Evolutionary conservation across 2,888 invertebrate species (phyloP), one percentile per base, ranked within the genome.

Genomic region (Pycnomerus fuliginosus): DNA sequence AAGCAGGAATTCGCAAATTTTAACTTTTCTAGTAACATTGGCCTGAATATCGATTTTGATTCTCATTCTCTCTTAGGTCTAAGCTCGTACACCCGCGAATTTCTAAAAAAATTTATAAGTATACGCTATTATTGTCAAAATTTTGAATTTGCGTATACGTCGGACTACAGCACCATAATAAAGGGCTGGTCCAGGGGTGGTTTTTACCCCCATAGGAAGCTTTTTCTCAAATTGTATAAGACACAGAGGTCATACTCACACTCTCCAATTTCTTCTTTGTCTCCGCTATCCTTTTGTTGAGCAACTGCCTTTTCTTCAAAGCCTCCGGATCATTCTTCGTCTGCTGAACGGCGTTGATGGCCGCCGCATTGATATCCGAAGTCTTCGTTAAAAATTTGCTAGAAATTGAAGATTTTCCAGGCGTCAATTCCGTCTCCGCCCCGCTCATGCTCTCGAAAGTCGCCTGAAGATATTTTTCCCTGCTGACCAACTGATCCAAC

Each of bases 201-300:
- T n/a, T n/a, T n/a, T n/a, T n/a, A n/a, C n/a, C n/a, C n/a, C n/a
- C n/a, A n/a, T n/a, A n/a, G n/a, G n/a, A n/a, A n/a, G n/a, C n/a
- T n/a, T n/a, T n/a, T n/a, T n/a, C n/a, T n/a, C n/a, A n/a, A n/a
- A n/a, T n/a, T n/a, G n/a, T n/a, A n/a, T n/a, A n/a, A n/a, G n/a
- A n/a, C n/a, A n/a, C n/a, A n/a, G n/a, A n/a, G n/a, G n/a, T 1
- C 14, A 16, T 32, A 79, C 86, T 83, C 70, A 93, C 93, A 68
- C 84, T 92, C 75, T 92, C 90, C 49, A 93, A 72, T 71, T 91
- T 90, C 54, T 85, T 80, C 64, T 89, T 81, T 0, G 91, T 91
- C 73, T 92, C 91, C 62, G 88, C 83, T 58, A 90, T 84, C 60
- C 90, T 78, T 67, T 89, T 80, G 61, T 87, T 82, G 50, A 94